A percentile compares a stretch with the other conserved stretches of the same genome.
phyloP scores from a whole-genome alignment of 2,113 vertebrate genomes.

The Eptesicus fuscus region DNA sequence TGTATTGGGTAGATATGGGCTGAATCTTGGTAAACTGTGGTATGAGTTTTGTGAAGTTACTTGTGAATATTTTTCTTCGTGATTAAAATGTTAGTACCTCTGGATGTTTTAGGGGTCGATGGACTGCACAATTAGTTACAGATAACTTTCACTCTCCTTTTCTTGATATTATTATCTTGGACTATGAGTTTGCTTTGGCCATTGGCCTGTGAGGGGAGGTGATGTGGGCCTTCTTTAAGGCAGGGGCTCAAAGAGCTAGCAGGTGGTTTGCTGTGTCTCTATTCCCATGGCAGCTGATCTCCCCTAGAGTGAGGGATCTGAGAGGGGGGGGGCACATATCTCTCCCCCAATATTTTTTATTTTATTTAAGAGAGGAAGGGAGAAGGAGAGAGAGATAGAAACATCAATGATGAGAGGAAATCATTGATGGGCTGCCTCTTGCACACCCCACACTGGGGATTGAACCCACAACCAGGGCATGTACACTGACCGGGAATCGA shows the following conservation, averaged over 20 bases:
- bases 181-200: background rate
- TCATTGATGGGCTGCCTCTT: no score
- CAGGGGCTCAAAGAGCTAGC: background rate
- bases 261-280: background rate
- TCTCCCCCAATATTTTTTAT: no score
- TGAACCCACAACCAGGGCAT: no score
- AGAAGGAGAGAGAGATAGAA: background rate
- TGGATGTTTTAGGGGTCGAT: background rate
- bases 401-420: no score
- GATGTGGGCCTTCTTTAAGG: background rate
- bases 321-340: no score
- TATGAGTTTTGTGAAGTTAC: conserved; percentile 12
- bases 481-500: no score
- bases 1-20: background rate
- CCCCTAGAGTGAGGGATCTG: background rate
- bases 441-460: no score
- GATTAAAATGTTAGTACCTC: background rate
- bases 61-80: background rate
- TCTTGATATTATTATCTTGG: background rate
- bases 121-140: background rate
- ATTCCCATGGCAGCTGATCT: background rate
- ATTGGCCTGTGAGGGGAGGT: background rate
- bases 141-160: background rate
- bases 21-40: background rate
- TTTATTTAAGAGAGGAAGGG: no score